Evolutionary conservation across 1,140 invertebrate genomes (phyloP).

Genomic region (Pantala flavescens): DNA sequence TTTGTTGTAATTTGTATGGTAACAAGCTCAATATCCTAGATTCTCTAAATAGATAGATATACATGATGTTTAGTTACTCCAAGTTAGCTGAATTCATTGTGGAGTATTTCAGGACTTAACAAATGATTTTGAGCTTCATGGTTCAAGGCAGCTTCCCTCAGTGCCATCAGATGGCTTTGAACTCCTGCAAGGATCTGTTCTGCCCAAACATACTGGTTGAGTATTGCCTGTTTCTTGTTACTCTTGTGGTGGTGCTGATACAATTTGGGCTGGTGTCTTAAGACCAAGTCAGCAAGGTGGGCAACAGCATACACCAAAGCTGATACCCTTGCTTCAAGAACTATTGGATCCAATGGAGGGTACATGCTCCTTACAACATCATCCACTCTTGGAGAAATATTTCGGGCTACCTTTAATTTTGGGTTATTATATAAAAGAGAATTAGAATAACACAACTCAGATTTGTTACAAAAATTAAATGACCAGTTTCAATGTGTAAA

Average conservation of each 20-base stretch:
- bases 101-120: background rate
- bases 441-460: background rate
- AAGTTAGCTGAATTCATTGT: too few species aligned
- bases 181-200: background rate
- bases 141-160: background rate
- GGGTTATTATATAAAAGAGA: background rate
- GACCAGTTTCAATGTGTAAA: too few species aligned
- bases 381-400: conserved; percentile 58
- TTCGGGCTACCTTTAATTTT: conserved; percentile 45
- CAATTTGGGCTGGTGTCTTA: background rate
- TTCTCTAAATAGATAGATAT: too few species aligned
- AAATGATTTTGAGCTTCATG: background rate
- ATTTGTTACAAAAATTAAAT: background rate
- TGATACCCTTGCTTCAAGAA: conserved; percentile 58
- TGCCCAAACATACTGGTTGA: background rate
- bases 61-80: too few species aligned
- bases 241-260: background rate
- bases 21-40: too few species aligned
- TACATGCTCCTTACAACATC: conserved; percentile 63
- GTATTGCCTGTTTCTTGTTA: background rate
- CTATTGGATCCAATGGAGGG: conserved; percentile 56
- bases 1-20: too few species aligned
- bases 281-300: conserved; percentile 42
- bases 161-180: background rate
- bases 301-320: conserved; percentile 58